Percentiles rank a stretch among this genome's conserved stretches.
These are phyloP conservation scores for Parascotia fuliginaria DNA, from an alignment of 2,888 invertebrate genomes.

Conservation along the genomic window DNA sequence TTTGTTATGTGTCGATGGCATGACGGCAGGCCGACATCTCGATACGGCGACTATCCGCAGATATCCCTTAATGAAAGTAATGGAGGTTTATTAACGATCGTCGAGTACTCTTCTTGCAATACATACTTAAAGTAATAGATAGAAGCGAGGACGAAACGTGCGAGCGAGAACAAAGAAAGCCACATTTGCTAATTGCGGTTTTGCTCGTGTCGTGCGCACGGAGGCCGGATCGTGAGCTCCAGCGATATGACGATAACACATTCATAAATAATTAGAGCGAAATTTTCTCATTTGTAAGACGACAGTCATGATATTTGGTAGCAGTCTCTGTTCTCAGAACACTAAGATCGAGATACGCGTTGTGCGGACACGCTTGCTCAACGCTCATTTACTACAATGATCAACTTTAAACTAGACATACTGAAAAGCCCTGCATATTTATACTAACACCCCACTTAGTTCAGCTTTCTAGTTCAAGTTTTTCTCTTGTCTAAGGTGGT, in stretches of 20 bases:
- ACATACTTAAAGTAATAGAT: conserved; percentile 74
- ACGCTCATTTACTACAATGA: conserved; percentile 66
- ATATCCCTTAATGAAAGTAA: conserved; percentile 85
- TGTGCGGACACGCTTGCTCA: conserved; percentile 78
- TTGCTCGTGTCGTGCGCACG: conserved; percentile 84
- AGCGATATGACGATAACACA: conserved; percentile 85
- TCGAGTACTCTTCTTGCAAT: conserved; percentile 71
- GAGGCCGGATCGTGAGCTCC: conserved; percentile 83
- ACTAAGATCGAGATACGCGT: conserved; percentile 76
- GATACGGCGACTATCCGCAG: conserved; percentile 80
- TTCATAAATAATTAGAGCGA: conserved; percentile 86
- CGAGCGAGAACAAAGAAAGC: conserved; percentile 85
- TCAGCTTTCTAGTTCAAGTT: no score
- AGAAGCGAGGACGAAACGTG: conserved; percentile 75
- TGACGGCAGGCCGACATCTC: conserved; percentile 79
- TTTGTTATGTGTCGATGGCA: conserved; percentile 81
- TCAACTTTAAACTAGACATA: conserved; percentile 27
- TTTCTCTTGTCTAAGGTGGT: no score
- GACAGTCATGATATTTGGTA: conserved; percentile 85
- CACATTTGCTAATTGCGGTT: conserved; percentile 85
- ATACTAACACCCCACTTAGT: no score
- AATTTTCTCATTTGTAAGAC: conserved; percentile 86
- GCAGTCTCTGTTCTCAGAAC: conserved; percentile 80
- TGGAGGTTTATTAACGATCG: conserved; percentile 83
- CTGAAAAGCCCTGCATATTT: background rate